Conservation (phyloP, 2,888 invertebrate species). For the Macropis europaea region DNA sequence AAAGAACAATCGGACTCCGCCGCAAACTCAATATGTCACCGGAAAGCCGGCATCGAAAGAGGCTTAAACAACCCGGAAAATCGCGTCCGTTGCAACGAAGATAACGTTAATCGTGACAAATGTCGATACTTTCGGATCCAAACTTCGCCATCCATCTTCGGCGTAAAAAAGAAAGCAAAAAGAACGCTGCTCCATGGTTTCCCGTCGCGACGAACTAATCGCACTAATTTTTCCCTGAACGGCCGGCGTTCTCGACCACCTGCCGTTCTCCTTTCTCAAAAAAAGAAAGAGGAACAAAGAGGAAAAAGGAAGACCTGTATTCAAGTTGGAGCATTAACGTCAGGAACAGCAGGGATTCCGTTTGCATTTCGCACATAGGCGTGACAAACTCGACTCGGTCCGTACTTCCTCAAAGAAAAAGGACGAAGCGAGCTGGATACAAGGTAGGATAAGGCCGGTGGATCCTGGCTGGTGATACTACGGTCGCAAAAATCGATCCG, state of each 20-base stretch:
- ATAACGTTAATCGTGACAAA: not conserved
- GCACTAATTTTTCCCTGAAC: slow-evolving; percentile 13
- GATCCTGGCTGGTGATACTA: slow-evolving; percentile 27
- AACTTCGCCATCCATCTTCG: not conserved
- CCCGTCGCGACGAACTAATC: not conserved
- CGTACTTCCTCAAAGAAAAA: slow-evolving; percentile 17
- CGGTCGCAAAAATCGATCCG: slow-evolving; percentile 54
- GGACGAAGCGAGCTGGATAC: slow-evolving; percentile 17
- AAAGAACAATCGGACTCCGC: no score
- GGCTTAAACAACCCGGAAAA: no score
- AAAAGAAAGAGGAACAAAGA: slow-evolving; percentile 24
- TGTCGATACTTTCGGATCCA: not conserved
- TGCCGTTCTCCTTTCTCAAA: slow-evolving; percentile 1
- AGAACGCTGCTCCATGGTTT: not conserved
- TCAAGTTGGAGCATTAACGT: slow-evolving; percentile 55
- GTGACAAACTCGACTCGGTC: slow-evolving; percentile 9
- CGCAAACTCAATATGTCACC: no score
- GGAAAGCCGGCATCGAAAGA: no score
- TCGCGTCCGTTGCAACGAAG: not conserved
- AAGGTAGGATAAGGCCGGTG: slow-evolving; percentile 29
- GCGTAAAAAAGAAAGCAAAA: not conserved
- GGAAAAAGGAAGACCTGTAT: no score
- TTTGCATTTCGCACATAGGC: slow-evolving; percentile 46
- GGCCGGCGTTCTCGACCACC: not conserved
- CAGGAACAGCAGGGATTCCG: slow-evolving; percentile 46